phyloP scores from a whole-genome alignment of 2,888 invertebrate genomes.

The Anoplius nigerrimus region DNA sequence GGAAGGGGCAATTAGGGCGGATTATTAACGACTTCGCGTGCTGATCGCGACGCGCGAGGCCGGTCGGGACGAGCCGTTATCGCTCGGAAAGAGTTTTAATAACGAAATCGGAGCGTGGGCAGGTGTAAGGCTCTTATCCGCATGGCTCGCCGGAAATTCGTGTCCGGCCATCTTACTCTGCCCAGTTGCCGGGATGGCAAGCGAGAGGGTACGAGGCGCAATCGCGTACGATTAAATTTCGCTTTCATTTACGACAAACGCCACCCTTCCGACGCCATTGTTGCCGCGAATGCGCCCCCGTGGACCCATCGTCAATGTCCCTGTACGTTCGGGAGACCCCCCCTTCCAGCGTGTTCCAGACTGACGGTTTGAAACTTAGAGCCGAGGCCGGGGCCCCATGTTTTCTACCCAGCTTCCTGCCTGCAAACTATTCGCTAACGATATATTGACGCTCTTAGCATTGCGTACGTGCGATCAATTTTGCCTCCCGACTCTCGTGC shows the following conservation, averaged over 20 bases:
- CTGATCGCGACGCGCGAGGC: conserved; percentile 2
- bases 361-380: conserved; percentile 38
- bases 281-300: background rate
- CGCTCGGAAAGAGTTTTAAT: conserved; percentile 32
- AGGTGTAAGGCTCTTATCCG: conserved; percentile 14
- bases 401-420: background rate
- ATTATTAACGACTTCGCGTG: too few species aligned
- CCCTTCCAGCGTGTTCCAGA: conserved; percentile 21
- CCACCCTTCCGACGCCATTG: conserved; percentile 20
- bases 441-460: background rate
- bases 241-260: conserved; percentile 49
- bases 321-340: conserved; percentile 11
- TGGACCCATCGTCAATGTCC: conserved; percentile 21
- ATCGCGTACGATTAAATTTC: conserved; percentile 53
- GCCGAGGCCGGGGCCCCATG: conserved; percentile 3
- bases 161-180: conserved; percentile 10
- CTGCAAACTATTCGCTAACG: background rate
- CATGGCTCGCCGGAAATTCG: background rate
- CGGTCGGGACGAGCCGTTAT: conserved; percentile 7
- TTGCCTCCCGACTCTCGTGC: too few species aligned
- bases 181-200: too few species aligned
- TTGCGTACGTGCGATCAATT: background rate
- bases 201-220: conserved; percentile 11
- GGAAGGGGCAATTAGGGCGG: too few species aligned
- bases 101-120: conserved; percentile 33